Base-by-base conservation (phyloP, 2,113 vertebrate species). In the Anhinga anhinga region DNA sequence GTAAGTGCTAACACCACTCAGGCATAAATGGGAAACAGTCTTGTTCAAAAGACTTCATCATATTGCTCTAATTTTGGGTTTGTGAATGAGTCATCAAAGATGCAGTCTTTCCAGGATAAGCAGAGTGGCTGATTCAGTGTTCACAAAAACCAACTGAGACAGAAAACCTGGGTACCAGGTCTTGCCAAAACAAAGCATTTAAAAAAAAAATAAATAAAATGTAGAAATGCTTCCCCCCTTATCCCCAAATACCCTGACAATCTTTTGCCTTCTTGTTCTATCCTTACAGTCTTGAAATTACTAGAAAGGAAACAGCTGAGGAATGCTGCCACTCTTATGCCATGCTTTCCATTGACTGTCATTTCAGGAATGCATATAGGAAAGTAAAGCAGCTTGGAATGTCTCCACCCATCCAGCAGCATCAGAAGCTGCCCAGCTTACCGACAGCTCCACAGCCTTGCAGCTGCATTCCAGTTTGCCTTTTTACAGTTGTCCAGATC, bases 271-370 rank as follows among this genome's bases (percentile, higher is more conserved):
- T 90, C 81, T 77, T 92, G 19, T 63, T 89, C 62, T 92, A 45
- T 15, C 56, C 83, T 79, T 72, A 88, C 29, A 56, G 44, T 95
- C 81, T 85, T 89, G 80, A 96, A 91, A 96, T 82, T 83, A 95
- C 97, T 98, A 97, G 97, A 98, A 98, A 97, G 97, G 94, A 98
- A 98, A 98, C 98, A 99, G 98, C 98, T 99, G 98, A 99, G 98
- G 98, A 99, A 99, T 98, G 98, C 96, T 97, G 98, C 98, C 98
- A 95, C 93, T 97, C 96, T 97, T 98, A 98, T 97, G 97, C 97
- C 98, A 98, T 87, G 97, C 98, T 99, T 99, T 99, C 98, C 98
- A 99, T 38, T 93, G 93, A 98, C 97, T 98, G 98, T 98, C 98
- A 99, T 98, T 98, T 97, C 97, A 99, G 98, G 99, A 99, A 99